Percentiles rank a stretch among this genome's conserved stretches.
Evolutionary conservation across 2,113 vertebrate species (phyloP).

Genomic region (Scalopus aquaticus): DNA sequence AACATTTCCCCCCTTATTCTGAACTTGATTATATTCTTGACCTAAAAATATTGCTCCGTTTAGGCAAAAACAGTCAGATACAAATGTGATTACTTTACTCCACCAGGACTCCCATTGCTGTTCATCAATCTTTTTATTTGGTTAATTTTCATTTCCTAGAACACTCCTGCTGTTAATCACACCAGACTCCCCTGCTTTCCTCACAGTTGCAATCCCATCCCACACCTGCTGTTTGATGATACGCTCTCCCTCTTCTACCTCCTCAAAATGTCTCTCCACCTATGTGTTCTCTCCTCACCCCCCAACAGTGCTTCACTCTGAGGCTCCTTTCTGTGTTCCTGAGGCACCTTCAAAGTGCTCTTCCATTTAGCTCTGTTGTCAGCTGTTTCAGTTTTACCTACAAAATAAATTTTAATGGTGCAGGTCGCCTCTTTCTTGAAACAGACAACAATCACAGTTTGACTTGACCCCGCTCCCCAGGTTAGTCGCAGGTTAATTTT

Average conservation of each 20-base stretch:
- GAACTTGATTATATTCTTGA: background rate
- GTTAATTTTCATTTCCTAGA: constrained; percentile 15
- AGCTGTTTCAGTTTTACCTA: background rate
- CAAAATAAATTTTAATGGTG: background rate
- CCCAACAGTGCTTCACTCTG: background rate
- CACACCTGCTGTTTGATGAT: background rate
- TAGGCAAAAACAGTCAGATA: background rate
- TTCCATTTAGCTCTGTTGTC: background rate
- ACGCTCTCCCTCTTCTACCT: background rate
- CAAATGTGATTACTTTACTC: background rate
- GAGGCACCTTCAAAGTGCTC: background rate
- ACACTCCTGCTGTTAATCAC: background rate
- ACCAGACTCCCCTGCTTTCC: background rate
- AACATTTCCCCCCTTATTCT: background rate
- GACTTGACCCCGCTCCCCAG: background rate
- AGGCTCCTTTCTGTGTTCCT: background rate
- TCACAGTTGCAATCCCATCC: background rate
- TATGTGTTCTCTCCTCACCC: background rate
- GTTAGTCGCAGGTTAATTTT: background rate
- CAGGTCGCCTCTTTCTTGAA: background rate
- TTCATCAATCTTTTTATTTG: background rate
- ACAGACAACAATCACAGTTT: background rate
- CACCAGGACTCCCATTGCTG: background rate
- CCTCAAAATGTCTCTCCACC: background rate
- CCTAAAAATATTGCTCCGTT: background rate